Evolutionary conservation across 1,140 invertebrate species (phyloP).

Genomic region (Medauroidea extradentata): DNA sequence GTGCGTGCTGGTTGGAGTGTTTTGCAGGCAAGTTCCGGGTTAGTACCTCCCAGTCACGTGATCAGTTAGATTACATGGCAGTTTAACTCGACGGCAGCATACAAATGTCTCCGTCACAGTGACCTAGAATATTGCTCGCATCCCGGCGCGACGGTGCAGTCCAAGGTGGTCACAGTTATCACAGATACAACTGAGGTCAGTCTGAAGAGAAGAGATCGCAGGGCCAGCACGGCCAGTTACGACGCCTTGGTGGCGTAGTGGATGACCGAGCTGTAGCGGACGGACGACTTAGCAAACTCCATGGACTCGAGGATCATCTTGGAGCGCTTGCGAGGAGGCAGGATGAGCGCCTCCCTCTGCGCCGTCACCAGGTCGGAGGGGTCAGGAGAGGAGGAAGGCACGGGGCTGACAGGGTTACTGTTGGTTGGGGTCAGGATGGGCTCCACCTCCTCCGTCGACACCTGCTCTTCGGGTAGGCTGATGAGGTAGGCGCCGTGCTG

Average conservation of each 20-base stretch:
- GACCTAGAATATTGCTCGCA: too few species aligned
- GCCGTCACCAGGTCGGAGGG: slow-evolving; percentile 51
- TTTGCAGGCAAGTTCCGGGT: too few species aligned
- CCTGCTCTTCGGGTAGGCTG: slow-evolving; percentile 15
- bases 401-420: slow-evolving; percentile 49
- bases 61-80: too few species aligned
- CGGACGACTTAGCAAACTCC: slow-evolving; percentile 39
- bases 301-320: slow-evolving; percentile 66
- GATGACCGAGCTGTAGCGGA: slow-evolving; percentile 60
- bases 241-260: background rate
- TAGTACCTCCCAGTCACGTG: too few species aligned
- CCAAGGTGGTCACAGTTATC: slow-evolving; percentile 5
- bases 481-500: slow-evolving; percentile 41
- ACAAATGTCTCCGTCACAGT: too few species aligned
- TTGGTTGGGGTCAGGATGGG: slow-evolving; percentile 59
- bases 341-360: slow-evolving; percentile 57
- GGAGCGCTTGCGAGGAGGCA: slow-evolving; percentile 69
- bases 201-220: too few species aligned
- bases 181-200: slow-evolving; percentile 1
- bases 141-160: too few species aligned
- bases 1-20: too few species aligned
- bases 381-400: slow-evolving; percentile 51
- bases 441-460: slow-evolving; percentile 35
- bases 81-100: too few species aligned
- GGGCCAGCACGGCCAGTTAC: background rate